Conservation (phyloP, 1,140 invertebrate genomes). For the Parapsyche elsis region DNA sequence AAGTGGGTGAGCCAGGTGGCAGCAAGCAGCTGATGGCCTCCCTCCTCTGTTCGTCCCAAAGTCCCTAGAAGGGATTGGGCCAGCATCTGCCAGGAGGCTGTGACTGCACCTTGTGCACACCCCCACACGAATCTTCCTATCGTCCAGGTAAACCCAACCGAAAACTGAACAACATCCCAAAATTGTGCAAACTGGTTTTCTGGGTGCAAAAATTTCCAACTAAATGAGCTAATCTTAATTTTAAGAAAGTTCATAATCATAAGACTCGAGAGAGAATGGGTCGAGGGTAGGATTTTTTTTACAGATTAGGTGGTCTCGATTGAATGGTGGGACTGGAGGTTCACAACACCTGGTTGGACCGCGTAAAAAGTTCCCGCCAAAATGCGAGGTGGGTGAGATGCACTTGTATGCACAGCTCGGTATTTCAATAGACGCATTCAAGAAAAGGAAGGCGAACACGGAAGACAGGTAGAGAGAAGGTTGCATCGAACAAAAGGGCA, state of each 20-base stretch:
- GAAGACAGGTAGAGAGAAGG: slow-evolving; percentile 43
- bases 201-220: too few relatives aligned
- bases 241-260: too few relatives aligned
- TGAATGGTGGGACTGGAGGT: not conserved
- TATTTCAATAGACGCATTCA: slow-evolving; percentile 10
- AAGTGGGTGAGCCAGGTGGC: slow-evolving; percentile 45
- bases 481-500: slow-evolving; percentile 1
- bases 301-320: too few relatives aligned
- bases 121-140: not conserved
- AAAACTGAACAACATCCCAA: too few relatives aligned
- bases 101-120: slow-evolving; percentile 34
- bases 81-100: slow-evolving; percentile 44
- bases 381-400: slow-evolving; percentile 21
- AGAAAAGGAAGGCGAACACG: slow-evolving; percentile 41
- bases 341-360: not conserved
- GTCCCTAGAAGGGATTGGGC: slow-evolving; percentile 19
- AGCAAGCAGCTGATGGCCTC: slow-evolving; percentile 34
- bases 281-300: too few relatives aligned
- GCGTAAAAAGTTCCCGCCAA: slow-evolving; percentile 36
- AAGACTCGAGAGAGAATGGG: too few relatives aligned
- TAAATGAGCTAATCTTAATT: not conserved
- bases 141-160: not conserved
- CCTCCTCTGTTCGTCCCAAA: not conserved
- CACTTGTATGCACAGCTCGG: slow-evolving; percentile 34
- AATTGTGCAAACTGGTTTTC: too few relatives aligned